These are phyloP conservation scores for Aulostomus chinensis DNA, from an alignment of 2,797 vertebrate species.

Conservation along the genomic window DNA sequence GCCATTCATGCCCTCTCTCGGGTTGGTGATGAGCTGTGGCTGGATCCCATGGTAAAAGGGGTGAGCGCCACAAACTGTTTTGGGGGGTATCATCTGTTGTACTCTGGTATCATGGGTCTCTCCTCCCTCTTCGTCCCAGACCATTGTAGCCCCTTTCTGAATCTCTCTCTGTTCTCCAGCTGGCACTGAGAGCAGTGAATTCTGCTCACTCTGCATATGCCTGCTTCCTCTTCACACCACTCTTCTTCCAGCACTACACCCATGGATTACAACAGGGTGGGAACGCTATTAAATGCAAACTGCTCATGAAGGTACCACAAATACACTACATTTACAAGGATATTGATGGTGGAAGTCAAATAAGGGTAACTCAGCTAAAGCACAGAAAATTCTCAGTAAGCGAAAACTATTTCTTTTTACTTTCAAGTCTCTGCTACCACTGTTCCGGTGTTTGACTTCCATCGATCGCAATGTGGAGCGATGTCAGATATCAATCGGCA, in stretches of 20 bases:
- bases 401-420: slow-evolving; percentile 11
- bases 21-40: slow-evolving; percentile 89
- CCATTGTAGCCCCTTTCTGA: too few species aligned
- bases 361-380: too few species aligned
- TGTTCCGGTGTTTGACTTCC: slow-evolving; percentile 86
- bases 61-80: slow-evolving; percentile 73
- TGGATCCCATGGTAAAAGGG: slow-evolving; percentile 88
- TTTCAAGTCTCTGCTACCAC: slow-evolving; percentile 85
- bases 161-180: slow-evolving; percentile 73
- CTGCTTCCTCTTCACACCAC: slow-evolving; percentile 87
- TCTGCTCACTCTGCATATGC: slow-evolving; percentile 89
- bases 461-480: slow-evolving; percentile 88
- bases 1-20: slow-evolving; percentile 88
- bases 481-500: slow-evolving; percentile 83
- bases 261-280: slow-evolving; percentile 53
- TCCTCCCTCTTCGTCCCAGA: too few species aligned
- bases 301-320: slow-evolving; percentile 85
- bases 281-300: slow-evolving; percentile 81
- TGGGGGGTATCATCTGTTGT: too few species aligned
- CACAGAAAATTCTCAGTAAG: neutral
- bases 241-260: slow-evolving; percentile 90
- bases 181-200: slow-evolving; percentile 90
- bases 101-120: too few species aligned
- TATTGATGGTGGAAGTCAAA: neutral
- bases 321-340: neutral